Evolutionary conservation across 2,113 vertebrate species (phyloP), one percentile per base, ranked within the genome.

Genomic region (Sula dactylatra): DNA sequence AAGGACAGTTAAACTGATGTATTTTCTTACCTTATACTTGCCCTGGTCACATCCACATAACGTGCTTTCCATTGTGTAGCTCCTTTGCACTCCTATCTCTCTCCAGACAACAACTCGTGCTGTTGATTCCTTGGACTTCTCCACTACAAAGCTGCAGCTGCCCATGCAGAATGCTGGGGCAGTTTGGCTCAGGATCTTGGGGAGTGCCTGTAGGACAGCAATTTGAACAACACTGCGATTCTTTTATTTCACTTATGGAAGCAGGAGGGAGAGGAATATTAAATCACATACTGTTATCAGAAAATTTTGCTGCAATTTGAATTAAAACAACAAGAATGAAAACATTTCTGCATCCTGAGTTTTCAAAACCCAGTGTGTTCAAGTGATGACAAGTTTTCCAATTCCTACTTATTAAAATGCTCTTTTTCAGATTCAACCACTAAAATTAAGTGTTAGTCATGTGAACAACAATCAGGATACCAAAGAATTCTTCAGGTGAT

Each of bases 41-140:
- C 99, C 99, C 97, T 99, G 99, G 96, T 99, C 99, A 90, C 99
- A 99, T 55, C 99, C 99, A 93, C 99, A 99, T 71, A 99, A 97
- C 0, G 99, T 99, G 96, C 99, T 99, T 97, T 99, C 99, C 99
- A 99, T 99, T 77, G 99, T 99, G 74, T 99, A 99, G 96, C 99
- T 99, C 93, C 99, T 99, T 56, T 99, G 99, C 20, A 99, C 99
- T 55, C 99, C 99, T 62, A 99, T 99, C 96, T 99, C 99, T 93
- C 99, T 98, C 99, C 99, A 99, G 11, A 99, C 99, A 67, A 99
- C 99, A 77, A 99, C 99, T 4, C 99, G 98, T 1, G 99, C 99
- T 8, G 99, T 99, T 31, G 99, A 99, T 95, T 99, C 99, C 94
- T 99, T 99, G 65, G 99, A 99, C 87, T 99, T 99, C 91, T 99